Conservation (phyloP, 2,888 invertebrate species). For the Drosophila nr. fundita region DNA sequence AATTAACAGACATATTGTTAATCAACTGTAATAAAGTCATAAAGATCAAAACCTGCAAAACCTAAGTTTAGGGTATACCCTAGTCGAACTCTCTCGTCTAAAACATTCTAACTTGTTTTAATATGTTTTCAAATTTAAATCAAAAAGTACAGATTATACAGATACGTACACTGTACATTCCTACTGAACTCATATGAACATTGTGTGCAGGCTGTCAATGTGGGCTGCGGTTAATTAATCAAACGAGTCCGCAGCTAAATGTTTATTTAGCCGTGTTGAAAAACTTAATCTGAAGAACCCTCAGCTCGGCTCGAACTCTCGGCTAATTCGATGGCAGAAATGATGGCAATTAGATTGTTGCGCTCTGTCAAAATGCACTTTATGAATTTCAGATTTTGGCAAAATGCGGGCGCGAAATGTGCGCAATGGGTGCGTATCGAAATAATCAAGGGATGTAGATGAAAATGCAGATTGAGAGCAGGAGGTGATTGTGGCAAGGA, state of each 20-base stretch:
- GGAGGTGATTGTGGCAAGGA: neutral
- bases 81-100: neutral
- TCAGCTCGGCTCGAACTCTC: constrained; percentile 38
- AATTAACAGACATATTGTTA: neutral
- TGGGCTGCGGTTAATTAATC: constrained; percentile 64
- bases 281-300: constrained; percentile 61
- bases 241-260: constrained; percentile 48
- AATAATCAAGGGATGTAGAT: constrained; percentile 39
- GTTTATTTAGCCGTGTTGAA: constrained; percentile 63
- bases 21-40: neutral
- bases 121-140: neutral
- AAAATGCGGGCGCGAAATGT: constrained; percentile 76
- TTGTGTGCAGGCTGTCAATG: constrained; percentile 54
- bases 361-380: constrained; percentile 71
- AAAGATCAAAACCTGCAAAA: neutral
- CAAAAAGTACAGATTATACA: neutral
- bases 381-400: constrained; percentile 53
- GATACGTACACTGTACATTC: neutral
- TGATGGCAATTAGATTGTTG: constrained; percentile 74
- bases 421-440: constrained; percentile 79
- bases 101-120: neutral
- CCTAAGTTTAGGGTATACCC: neutral
- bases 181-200: constrained; percentile 3
- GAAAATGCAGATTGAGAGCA: neutral
- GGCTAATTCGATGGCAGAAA: constrained; percentile 45